A percentile compares a stretch with the other conserved stretches of the same genome.
phyloP scores from a whole-genome alignment of 2,888 invertebrate genomes.

The Serrognathus titanus region DNA sequence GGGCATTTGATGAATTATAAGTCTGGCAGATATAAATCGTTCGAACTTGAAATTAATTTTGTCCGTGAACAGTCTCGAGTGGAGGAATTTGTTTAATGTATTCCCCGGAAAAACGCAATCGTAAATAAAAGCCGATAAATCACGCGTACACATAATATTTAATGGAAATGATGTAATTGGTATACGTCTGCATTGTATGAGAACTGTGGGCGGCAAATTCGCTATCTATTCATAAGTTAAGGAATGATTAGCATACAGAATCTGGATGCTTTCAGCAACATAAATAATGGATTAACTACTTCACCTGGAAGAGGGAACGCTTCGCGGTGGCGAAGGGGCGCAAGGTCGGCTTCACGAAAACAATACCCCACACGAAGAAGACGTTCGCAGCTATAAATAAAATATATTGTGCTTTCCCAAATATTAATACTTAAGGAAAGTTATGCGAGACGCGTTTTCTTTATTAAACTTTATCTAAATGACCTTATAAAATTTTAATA shows the following conservation, averaged over 20 bases:
- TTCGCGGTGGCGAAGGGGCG: not conserved
- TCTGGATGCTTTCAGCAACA: slow-evolving; percentile 39
- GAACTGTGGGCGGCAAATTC: slow-evolving; percentile 6
- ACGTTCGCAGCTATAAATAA: no score
- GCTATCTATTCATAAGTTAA: slow-evolving; percentile 36
- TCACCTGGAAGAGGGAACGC: slow-evolving; percentile 15
- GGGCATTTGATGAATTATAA: no score
- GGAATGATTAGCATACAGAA: slow-evolving; percentile 39
- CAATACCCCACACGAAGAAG: not conserved
- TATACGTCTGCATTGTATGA: not conserved
- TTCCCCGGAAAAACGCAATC: not conserved
- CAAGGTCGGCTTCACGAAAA: not conserved
- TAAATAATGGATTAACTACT: slow-evolving; percentile 43
- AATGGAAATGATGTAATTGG: no score
- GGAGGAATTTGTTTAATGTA: not conserved
- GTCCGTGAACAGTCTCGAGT: no score
- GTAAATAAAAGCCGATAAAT: not conserved
- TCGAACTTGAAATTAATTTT: no score
- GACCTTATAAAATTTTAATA: no score
- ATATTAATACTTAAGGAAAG: no score
- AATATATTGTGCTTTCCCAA: no score
- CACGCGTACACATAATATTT: not conserved
- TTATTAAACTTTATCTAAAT: no score
- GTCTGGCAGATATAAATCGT: no score
- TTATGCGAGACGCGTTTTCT: no score